These are phyloP conservation scores for Cichlasoma orientale DNA, from an alignment of 2,797 vertebrate genomes.

Conservation along the genomic window DNA sequence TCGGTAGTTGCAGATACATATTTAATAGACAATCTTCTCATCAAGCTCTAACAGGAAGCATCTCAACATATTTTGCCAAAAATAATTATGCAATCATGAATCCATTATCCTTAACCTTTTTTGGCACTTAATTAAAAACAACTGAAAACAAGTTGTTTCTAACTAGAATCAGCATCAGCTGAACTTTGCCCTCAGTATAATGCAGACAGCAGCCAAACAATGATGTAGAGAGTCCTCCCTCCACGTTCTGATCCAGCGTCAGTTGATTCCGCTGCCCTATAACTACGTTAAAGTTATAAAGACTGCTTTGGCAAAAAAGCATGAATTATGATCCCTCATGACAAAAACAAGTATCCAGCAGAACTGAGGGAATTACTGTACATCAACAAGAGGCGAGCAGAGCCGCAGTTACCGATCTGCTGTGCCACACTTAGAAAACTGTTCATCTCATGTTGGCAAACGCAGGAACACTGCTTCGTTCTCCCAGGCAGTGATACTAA, in stretches of 20 bases:
- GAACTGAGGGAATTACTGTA: background rate
- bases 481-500: slow-evolving; percentile 36
- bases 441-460: background rate
- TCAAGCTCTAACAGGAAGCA: background rate
- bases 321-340: background rate
- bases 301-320: background rate
- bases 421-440: background rate
- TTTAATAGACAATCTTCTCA: background rate
- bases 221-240: background rate
- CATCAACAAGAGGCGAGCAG: no score
- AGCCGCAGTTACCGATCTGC: background rate
- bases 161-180: background rate
- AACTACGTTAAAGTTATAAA: background rate
- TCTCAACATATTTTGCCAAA: background rate
- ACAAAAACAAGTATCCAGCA: background rate
- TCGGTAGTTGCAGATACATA: background rate
- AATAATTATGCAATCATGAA: background rate
- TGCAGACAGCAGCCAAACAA: background rate
- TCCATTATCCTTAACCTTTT: background rate
- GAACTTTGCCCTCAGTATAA: background rate
- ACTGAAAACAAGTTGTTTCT: background rate
- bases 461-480: background rate
- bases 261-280: background rate
- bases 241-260: background rate
- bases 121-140: background rate